Base-by-base conservation (phyloP, 2,888 invertebrate genomes). In the Acanthosepion lycidas region DNA sequence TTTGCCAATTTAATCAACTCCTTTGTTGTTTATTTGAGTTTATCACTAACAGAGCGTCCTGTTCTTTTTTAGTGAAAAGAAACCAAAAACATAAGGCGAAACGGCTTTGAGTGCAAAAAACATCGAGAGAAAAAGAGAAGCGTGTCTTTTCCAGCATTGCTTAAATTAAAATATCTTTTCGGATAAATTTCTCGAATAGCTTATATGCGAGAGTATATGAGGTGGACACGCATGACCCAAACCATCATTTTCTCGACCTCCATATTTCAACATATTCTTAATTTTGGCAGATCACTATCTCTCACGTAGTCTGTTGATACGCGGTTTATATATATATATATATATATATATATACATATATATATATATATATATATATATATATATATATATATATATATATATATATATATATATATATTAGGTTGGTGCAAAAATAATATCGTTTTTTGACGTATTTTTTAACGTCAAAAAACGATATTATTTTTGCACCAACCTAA, bases 21-120 rank as follows among this genome's bases (percentile, higher is more conserved):
- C n/a, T 78, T 78, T n/a, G 78, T 78, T 78, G 15, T 78, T n/a
- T 28, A 8, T 28, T 78, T 33, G 12, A 15, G 5, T 78, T 78
- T n/a, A n/a, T 33, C 78, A 78, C n/a, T 15, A 78, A 33, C 78
- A n/a, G n/a, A n/a, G n/a, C 18, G 78, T 78, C 33, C 78, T 78
- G 12, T n/a, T n/a, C n/a, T n/a, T n/a, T 78, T 78, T 78, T 78
- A 1, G 12, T 15, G n/a, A n/a, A n/a, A 5, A 78, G n/a, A 78
- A 78, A n/a, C 12, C 42, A 78, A n/a, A n/a, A n/a, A n/a, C 12
- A 28, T 6, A 8, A 33, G 5, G 8, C 15, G 33, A 28, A 78
- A 78, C n/a, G n/a, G 78, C 18, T n/a, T 78, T 78, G n/a, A 78
- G 78, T n/a, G 78, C n/a, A 78, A 78, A 78, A 78, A 78, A 78